Conservation (phyloP, 1,140 invertebrate species). For the Bombus superbus region DNA sequence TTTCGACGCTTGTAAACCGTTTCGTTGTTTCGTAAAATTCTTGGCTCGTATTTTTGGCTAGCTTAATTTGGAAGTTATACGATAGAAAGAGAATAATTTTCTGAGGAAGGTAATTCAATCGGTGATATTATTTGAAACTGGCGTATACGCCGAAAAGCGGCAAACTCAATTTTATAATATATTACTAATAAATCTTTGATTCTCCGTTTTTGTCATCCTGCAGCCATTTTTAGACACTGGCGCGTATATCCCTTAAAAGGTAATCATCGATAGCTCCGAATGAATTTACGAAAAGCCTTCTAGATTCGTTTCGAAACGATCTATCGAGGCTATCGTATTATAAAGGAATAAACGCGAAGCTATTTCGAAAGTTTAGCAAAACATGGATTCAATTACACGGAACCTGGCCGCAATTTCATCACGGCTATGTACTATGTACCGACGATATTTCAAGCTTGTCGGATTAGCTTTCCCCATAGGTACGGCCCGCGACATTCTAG, state of each 20-base stretch:
- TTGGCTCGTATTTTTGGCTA: neutral
- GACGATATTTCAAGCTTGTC: slow-evolving; percentile 31
- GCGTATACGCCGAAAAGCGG: too few relatives aligned
- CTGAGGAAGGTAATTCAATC: too few relatives aligned
- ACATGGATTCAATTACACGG: slow-evolving; percentile 28
- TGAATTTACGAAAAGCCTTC: too few relatives aligned
- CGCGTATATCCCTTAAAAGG: too few relatives aligned
- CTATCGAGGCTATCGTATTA: neutral
- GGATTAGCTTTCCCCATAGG: slow-evolving; percentile 20
- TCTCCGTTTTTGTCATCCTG: too few relatives aligned
- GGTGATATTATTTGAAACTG: too few relatives aligned
- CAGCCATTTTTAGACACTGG: too few relatives aligned
- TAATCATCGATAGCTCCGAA: too few relatives aligned
- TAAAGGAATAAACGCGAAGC: neutral
- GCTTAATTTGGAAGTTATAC: neutral
- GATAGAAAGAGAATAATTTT: too few relatives aligned
- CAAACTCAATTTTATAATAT: too few relatives aligned
- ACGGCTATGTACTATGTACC: neutral
- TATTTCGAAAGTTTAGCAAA: neutral
- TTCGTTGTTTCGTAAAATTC: neutral
- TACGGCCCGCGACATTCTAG: neutral
- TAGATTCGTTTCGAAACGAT: neutral
- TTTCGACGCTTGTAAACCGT: neutral
- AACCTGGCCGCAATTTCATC: neutral
- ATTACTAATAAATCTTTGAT: too few relatives aligned